phyloP scores from a whole-genome alignment of 2,888 invertebrate genomes.

The Drosophila neonasuta region DNA sequence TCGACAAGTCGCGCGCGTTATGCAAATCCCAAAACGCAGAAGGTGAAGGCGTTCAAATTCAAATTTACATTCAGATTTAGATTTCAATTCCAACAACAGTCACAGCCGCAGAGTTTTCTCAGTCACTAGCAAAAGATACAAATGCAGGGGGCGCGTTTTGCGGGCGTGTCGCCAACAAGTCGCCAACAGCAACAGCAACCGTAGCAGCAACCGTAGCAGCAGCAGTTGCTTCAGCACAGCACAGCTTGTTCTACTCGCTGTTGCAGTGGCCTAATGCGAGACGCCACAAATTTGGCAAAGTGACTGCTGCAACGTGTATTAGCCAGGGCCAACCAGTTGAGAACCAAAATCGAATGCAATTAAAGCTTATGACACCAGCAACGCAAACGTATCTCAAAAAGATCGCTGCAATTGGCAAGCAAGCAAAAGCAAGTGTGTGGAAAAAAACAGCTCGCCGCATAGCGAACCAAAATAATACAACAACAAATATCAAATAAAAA shows the following conservation, averaged over 20 bases:
- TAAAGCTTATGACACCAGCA: slow-evolving; percentile 65
- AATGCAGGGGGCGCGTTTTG: slow-evolving; percentile 44
- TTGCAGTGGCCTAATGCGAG: slow-evolving; percentile 50
- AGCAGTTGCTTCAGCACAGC: slow-evolving; percentile 22
- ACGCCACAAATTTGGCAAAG: slow-evolving; percentile 63
- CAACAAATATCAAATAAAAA: slow-evolving; percentile 40
- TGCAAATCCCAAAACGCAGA: slow-evolving; percentile 48
- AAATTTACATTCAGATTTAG: slow-evolving; percentile 35
- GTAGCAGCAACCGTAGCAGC: slow-evolving; percentile 16
- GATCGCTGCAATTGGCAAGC: slow-evolving; percentile 52
- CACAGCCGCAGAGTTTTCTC: slow-evolving; percentile 2
- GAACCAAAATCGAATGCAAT: slow-evolving; percentile 70
- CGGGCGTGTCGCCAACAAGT: slow-evolving; percentile 52
- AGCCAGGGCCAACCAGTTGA: slow-evolving; percentile 71
- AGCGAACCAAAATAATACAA: slow-evolving; percentile 41
- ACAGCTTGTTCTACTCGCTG: slow-evolving; percentile 32
- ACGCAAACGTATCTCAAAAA: slow-evolving; percentile 42
- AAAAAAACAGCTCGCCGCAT: slow-evolving; percentile 68
- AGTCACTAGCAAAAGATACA: slow-evolving; percentile 1
- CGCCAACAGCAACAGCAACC: slow-evolving; percentile 14
- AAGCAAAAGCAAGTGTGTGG: slow-evolving; percentile 48
- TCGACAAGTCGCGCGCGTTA: slow-evolving; percentile 42
- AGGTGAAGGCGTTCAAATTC: slow-evolving; percentile 49
- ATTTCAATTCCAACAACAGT: slow-evolving; percentile 5
- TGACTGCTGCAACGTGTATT: slow-evolving; percentile 57